Conservation (phyloP, 92 coral and sea anemone genomes). For the Palythoa caribaeorum region DNA sequence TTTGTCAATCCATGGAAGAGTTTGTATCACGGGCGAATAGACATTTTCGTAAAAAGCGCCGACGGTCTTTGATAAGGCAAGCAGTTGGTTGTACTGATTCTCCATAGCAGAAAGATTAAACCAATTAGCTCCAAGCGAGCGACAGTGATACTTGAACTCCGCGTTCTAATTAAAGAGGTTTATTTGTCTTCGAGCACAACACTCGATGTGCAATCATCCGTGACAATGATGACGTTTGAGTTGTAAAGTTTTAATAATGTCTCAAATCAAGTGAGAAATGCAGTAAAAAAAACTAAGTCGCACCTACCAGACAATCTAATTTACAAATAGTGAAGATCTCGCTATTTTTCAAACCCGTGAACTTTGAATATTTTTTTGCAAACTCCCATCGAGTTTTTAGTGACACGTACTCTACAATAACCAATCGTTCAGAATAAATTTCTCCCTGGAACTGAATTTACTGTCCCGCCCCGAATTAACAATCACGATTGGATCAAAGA, state of each 20-base stretch:
- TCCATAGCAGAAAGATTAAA: slow-evolving; percentile 49
- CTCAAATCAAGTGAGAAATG: too few relatives aligned
- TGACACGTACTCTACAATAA: neutral
- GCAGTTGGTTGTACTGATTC: slow-evolving; percentile 69
- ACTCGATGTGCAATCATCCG: too few relatives aligned
- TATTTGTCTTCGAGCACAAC: neutral
- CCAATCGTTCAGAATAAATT: neutral
- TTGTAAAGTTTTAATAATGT: too few relatives aligned
- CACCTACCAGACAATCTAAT: too few relatives aligned
- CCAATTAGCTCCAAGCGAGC: neutral
- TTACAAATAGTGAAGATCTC: too few relatives aligned
- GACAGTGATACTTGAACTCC: neutral
- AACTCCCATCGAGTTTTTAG: too few relatives aligned
- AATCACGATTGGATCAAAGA: neutral
- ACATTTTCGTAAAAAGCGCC: slow-evolving; percentile 70
- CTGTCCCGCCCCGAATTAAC: neutral
- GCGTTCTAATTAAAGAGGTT: neutral
- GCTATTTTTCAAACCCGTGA: too few relatives aligned
- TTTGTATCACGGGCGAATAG: slow-evolving; percentile 69
- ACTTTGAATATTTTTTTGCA: too few relatives aligned
- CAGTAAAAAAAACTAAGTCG: too few relatives aligned
- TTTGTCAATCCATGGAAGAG: slow-evolving; percentile 73
- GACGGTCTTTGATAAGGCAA: slow-evolving; percentile 64
- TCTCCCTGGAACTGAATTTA: neutral
- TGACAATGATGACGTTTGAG: too few relatives aligned